Percentiles rank a stretch among this genome's conserved stretches.
Evolutionary conservation across 2,888 invertebrate genomes (phyloP).

Genomic region (Notodonta ziczac): DNA sequence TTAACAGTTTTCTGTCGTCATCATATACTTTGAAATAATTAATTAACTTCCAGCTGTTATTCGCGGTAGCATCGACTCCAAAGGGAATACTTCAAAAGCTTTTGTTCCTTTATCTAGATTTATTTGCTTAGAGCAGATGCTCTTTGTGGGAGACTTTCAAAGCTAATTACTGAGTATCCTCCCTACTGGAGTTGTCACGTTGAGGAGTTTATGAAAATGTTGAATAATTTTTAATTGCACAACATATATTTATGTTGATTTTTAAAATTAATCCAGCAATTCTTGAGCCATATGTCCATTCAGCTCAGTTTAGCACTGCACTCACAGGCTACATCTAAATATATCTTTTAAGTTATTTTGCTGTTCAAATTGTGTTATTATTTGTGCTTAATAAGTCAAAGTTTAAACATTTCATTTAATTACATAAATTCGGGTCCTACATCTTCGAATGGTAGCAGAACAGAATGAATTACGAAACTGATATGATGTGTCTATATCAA

Average conservation of each 20-base stretch:
- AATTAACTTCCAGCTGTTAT: conserved; percentile 1
- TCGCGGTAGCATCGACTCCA: conserved; percentile 3
- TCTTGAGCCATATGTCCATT: no score
- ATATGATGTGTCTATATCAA: no score
- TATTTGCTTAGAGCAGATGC: conserved; percentile 14
- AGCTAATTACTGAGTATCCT: conserved; percentile 12
- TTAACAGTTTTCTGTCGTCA: not conserved
- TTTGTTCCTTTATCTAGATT: conserved; percentile 13
- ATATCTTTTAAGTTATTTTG: no score
- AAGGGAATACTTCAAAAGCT: conserved; percentile 13
- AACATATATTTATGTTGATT: not conserved
- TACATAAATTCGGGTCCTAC: no score
- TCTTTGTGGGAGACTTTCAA: conserved; percentile 14
- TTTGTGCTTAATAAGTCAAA: no score
- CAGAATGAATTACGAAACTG: no score
- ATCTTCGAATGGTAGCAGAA: no score
- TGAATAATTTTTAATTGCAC: not conserved
- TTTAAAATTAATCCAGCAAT: no score
- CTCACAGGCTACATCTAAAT: no score
- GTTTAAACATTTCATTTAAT: no score
- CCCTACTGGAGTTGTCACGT: not conserved
- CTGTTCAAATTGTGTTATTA: no score
- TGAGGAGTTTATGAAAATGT: not conserved
- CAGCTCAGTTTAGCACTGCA: no score
- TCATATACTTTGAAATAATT: not conserved